Evolutionary conservation across 2,888 invertebrate genomes (phyloP), one percentile per base, ranked within the genome.

Genomic region (Phytoseiulus persimilis): DNA sequence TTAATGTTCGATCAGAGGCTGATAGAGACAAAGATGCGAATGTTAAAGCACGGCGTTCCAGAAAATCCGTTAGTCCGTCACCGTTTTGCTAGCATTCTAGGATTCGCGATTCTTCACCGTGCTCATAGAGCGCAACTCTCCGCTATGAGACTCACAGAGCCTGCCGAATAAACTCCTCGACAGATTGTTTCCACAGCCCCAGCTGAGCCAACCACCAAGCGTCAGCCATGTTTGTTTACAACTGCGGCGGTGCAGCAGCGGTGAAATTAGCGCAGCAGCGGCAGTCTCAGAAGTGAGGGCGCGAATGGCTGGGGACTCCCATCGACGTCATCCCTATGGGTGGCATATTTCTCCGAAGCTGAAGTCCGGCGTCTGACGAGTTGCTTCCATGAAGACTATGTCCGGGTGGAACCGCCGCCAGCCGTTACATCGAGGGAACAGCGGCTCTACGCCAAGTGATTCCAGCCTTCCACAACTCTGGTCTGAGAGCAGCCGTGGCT

Each of bases 171-270:
- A 87, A 39, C 33, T 87, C 39, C 32, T 33, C 87, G 39, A 87
- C 32, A 32, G 87, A n/a, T n/a, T 33, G n/a, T 87, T 31, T 87
- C 87, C 32, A 45, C 39, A 87, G 39, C 5, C 11, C 45, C 87
- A 87, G 87, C 87, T 87, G 87, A 87, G 87, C 33, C 33, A 32
- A 33, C 32, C 32, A 87, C 87, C 87, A 87, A 32, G 45, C 87
- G 28, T 33, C 33, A 32, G 87, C 87, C 87, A 87, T 87, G 33
- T 87, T 87, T 65, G 65, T 65, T 65, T 65, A 65, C 65, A 65
- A 23, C 14, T 65, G 65, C 1, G 18, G 23, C 65, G 18, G 28
- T 39, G 65, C 28, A 23, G 65, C 65, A 28, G 1, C 18, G 65
- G 28, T 2, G 65, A 46, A 46, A 46, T 6, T 46, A 46, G 65